Conservation (phyloP, 2,113 vertebrate genomes). For the Festucalex cinctus region DNA sequence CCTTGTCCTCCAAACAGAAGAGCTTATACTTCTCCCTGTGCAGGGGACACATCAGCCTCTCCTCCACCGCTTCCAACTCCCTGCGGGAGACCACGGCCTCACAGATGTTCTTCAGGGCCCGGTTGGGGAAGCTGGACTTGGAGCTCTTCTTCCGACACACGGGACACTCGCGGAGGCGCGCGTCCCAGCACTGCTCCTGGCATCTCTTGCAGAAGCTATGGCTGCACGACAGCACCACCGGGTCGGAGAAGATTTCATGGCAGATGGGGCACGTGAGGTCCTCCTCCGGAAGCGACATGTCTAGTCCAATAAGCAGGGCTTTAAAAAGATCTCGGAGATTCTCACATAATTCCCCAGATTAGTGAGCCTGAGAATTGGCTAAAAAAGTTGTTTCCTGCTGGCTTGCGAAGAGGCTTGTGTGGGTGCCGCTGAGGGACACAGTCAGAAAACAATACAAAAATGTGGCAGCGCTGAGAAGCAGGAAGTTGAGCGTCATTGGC, state of each 20-base stretch:
- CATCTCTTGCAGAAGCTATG: slow-evolving; percentile 69
- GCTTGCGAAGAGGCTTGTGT: slow-evolving; percentile 18
- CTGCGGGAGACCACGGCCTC: slow-evolving; percentile 55
- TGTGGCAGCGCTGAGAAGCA: slow-evolving; percentile 47
- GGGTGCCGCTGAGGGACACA: slow-evolving; percentile 15
- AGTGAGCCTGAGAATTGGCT: background rate
- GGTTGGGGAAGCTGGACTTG: slow-evolving; percentile 55
- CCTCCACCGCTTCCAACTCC: slow-evolving; percentile 26
- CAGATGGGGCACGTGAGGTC: slow-evolving; percentile 71
- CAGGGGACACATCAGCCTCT: slow-evolving; percentile 47
- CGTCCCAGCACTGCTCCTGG: slow-evolving; percentile 60
- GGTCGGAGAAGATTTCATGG: slow-evolving; percentile 60
- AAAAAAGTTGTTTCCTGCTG: background rate
- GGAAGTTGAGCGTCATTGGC: slow-evolving; percentile 62
- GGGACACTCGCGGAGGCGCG: slow-evolving; percentile 50
- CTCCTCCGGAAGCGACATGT: slow-evolving; percentile 67
- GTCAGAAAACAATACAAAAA: slow-evolving; percentile 26
- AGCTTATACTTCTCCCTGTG: slow-evolving; percentile 69
- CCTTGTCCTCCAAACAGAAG: slow-evolving; percentile 67
- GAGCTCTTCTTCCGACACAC: slow-evolving; percentile 61
- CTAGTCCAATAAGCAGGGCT: background rate
- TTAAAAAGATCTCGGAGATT: slow-evolving; percentile 1
- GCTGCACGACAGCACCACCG: slow-evolving; percentile 65
- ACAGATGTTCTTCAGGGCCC: slow-evolving; percentile 72
- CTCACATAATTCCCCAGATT: background rate